Conservation (phyloP, 2,797 vertebrate species). For the Chelon auratus region DNA sequence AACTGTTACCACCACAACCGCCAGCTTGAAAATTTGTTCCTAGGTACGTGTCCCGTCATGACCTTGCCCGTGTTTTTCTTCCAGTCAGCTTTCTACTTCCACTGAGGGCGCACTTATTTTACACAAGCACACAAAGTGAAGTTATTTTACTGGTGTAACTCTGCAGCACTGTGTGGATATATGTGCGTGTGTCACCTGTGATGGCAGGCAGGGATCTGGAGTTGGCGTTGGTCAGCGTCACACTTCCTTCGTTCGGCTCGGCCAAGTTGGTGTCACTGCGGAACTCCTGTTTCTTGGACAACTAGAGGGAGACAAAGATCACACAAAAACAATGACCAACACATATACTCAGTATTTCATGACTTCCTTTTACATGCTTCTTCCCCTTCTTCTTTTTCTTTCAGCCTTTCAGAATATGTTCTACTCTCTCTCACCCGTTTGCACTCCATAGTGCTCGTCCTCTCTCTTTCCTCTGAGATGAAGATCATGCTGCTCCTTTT, state of each 20-base stretch:
- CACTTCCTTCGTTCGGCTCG: conserved; percentile 80
- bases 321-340: conserved; percentile 12
- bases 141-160: not conserved
- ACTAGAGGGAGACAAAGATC: conserved; percentile 82
- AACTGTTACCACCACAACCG: not conserved
- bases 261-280: conserved; percentile 97
- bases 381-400: not conserved
- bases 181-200: conserved; percentile 84
- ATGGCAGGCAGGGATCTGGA: conserved; percentile 96
- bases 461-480: conserved; percentile 84
- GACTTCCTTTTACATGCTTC: no score
- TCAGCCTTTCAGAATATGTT: not conserved
- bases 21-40: conserved; percentile 19
- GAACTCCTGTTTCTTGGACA: conserved; percentile 96
- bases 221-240: conserved; percentile 87
- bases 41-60: conserved; percentile 2
- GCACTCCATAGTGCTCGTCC: conserved; percentile 73
- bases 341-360: not conserved
- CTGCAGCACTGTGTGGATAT: not conserved
- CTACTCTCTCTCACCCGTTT: conserved; percentile 78
- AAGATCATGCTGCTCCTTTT: conserved; percentile 97
- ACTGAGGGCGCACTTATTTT: not conserved
- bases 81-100: conserved; percentile 12
- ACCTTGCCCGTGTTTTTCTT: conserved; percentile 12
- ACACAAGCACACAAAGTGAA: not conserved